These are phyloP conservation scores for Mugil cephalus DNA, from an alignment of 2,113 vertebrate genomes.

Conservation along the genomic window DNA sequence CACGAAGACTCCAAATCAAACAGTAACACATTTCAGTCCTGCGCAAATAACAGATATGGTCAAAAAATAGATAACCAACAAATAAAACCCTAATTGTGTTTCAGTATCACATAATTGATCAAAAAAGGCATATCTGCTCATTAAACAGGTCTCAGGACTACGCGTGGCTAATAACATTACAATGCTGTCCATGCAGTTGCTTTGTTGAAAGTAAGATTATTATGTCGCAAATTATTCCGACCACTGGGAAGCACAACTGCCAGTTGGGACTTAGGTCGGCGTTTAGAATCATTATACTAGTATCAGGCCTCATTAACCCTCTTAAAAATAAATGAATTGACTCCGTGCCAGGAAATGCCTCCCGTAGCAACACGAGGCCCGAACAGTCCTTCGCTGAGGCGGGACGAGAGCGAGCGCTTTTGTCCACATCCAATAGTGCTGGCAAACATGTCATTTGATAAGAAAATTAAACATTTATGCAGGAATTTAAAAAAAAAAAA, in stretches of 20 bases:
- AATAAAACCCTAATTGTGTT: background rate
- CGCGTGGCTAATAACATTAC: slow-evolving; percentile 6
- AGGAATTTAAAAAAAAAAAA: background rate
- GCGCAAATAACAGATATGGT: background rate
- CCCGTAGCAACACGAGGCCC: slow-evolving; percentile 20
- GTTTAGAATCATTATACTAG: slow-evolving; percentile 36
- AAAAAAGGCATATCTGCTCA: slow-evolving; percentile 3
- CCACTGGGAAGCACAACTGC: slow-evolving; percentile 26
- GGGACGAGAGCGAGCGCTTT: background rate
- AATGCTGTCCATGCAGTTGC: slow-evolving; percentile 8
- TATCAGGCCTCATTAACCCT: slow-evolving; percentile 53
- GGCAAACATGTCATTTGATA: background rate
- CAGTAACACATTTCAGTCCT: background rate
- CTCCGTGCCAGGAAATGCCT: slow-evolving; percentile 29
- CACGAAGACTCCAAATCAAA: slow-evolving; percentile 15
- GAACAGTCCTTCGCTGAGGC: background rate
- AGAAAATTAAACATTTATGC: slow-evolving; percentile 21
- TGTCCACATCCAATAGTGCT: background rate
- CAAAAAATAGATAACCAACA: background rate
- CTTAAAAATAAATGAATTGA: slow-evolving; percentile 47
- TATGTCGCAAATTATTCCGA: slow-evolving; percentile 23
- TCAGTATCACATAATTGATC: background rate
- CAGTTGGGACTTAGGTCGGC: slow-evolving; percentile 40
- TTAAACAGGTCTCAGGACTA: background rate
- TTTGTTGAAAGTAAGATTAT: slow-evolving; percentile 28